Base-by-base conservation (phyloP, 2,888 invertebrate genomes). In the Drosophila conformis region DNA sequence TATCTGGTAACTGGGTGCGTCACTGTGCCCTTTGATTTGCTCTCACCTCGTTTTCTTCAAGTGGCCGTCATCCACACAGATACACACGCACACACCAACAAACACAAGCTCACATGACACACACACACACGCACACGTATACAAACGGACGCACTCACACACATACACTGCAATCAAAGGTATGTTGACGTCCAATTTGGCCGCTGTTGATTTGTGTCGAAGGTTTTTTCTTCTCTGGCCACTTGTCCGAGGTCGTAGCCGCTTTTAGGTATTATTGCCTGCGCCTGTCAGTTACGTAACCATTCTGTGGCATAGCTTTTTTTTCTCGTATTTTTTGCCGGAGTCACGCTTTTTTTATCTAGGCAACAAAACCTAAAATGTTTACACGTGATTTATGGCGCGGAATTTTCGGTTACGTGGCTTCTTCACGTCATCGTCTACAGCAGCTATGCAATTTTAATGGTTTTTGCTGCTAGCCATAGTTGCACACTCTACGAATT, bases 181-280 rank as follows among this genome's bases (percentile, higher is more conserved):
- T 82, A 82, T 82, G 87, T 84, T 86, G 83, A 83, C 83, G 87
- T 84, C 84, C 87, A 87, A 84, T 84, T 84, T 87, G 69, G 84
- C 70, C 68, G 87, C 73, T 78, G 75, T 83, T 83, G 84, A 87
- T 87, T 87, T 87, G 84, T 83, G 83, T 81, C 77, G 78, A 68
- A 46, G 60, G 46, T 73, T 63, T 69, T 76, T 73, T 58, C 51
- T 11, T 25, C 48, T 33, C 40, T n/a, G 68, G 40, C 59, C 46
- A 31, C 49, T 52, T 68, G 61, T 67, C 65, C 73, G 73, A 69
- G 66, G 69, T 73, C 73, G 52, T 15, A 42, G 60, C 46, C 51
- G 59, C 40, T 72, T 53, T 76, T 63, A 40, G 36, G 40, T 42
- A 61, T 57, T 71, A 52, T 57, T 57, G 38, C 46, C 54, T 68